These are phyloP conservation scores for Ceriagrion tenellum DNA, from an alignment of 2,888 invertebrate species.

Conservation along the genomic window DNA sequence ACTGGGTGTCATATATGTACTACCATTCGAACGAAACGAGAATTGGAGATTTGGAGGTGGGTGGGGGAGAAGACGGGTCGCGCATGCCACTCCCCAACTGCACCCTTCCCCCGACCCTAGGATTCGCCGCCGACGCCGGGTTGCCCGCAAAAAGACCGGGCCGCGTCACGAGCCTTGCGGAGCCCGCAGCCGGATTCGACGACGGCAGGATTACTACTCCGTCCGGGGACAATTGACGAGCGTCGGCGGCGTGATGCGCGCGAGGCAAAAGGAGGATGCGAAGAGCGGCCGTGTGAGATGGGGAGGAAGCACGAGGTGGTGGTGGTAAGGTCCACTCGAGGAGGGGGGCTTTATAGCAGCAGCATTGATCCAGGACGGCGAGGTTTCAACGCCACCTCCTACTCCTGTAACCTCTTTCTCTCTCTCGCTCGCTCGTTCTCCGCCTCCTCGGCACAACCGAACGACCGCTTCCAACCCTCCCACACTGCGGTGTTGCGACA, in stretches of 20 bases:
- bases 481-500: constrained; percentile 63
- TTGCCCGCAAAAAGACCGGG: not conserved
- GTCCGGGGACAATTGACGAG: constrained; percentile 26
- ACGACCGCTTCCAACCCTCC: constrained; percentile 66
- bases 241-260: not conserved
- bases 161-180: not conserved
- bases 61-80: not conserved
- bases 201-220: not conserved
- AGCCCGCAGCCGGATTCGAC: not conserved
- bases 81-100: not conserved
- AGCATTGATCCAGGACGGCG: constrained; percentile 63
- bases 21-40: not conserved
- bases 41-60: not conserved
- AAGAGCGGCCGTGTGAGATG: not conserved
- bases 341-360: constrained; percentile 38
- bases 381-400: constrained; percentile 43
- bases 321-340: constrained; percentile 44
- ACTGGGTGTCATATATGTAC: not conserved
- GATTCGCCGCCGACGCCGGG: not conserved
- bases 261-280: not conserved
- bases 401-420: not conserved
- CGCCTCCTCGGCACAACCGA: constrained; percentile 61
- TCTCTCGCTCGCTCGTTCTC: constrained; percentile 13
- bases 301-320: not conserved
- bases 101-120: not conserved